Base-by-base conservation (phyloP, 1,140 invertebrate genomes). In the Hypsibius dujardini region DNA sequence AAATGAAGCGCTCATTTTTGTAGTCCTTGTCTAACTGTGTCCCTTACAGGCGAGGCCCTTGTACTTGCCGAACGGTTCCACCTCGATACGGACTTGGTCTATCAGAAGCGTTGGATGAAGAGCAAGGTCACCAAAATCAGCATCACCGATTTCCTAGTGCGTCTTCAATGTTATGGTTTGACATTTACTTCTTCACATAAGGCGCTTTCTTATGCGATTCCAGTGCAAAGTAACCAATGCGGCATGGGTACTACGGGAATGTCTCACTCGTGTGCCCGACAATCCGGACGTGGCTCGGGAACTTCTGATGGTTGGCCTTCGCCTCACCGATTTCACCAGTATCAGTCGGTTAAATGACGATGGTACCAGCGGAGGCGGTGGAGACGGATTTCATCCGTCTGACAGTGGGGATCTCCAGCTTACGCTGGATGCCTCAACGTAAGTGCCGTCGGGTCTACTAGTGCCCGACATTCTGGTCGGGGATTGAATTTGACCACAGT, bases 211-310 rank as follows among this genome's bases (percentile, higher is more conserved):
- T 15, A 28, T 70, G 3, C 67, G 28, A 70, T 76, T 75, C 70
- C 74, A 84, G 84, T 86, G 85, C 72, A 90, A 90, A 82, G 86
- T 90, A 59, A 84, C 82, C 12, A 88, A 90, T 79, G 83, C 86
- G 76, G 84, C 84, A n/a, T 90, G 88, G 88, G 87, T 89, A 45
- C 79, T 90, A 2, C 86, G 88, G 76, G 88, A 90, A 79, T 90
- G 89, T 76, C 80, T 87, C 72, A 86, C 86, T 74, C 79, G 88
- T 74, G 84, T 90, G 47, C 87, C 89, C 0, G 84, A 88, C 71
- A 85, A 84, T 72, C 82, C 89, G 56, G 83, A 85, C 74, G 86
- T 88, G 59, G 86, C 87, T 47, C 81, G 82, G 75, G 86, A 88
- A 76, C 79, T 90, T 47, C 79, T 90, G 12, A 80, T 87, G 73